Base-by-base conservation (phyloP, 2,113 vertebrate genomes). In the Condylura cristata region DNA sequence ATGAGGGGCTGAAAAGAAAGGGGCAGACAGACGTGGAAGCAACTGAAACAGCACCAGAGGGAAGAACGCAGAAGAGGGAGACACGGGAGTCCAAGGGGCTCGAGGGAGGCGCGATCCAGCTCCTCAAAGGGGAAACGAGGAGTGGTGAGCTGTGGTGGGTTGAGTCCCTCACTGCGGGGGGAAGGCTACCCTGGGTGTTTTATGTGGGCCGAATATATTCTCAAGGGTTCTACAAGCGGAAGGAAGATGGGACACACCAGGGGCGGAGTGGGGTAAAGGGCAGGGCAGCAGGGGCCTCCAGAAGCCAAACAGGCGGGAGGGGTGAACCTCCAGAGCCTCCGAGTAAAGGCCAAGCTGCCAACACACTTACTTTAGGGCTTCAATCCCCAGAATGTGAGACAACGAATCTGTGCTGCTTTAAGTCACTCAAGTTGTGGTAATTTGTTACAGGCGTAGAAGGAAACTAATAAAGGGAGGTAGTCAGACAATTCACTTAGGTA, bases 121-220 rank as follows among this genome's bases (percentile, higher is more conserved):
- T 70, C 46, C 6, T 24, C 13, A 81, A 65, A 60, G 32, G 8
- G 32, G 8, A 26, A 39, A 26, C 51, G 3, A 37, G n/a, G 6
- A 26, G 24, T 1, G 1, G 39, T 8, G 9, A 17, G 58, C 28
- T 0, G 6, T n/a, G 17, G 7, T 18, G 14, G 22, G 20, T 53
- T 9, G 1, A 10, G 9, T 2, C 46, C 71, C 60, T 14, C 63
- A 30, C 13, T 20, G 20, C 58, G 46, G 58, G 26, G 39, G 58
- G n/a, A 65, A 79, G 70, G 71, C 22, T 53, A 37, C n/a, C 20
- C 22, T 44, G 34, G 65, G 32, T 61, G 63, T 74, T 41, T n/a
- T 9, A 37, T 51, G 53, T 37, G 13, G 5, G 16, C 16, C 20
- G 53, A 44, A 39, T 39, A 28, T 51, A 70, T 70, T 76, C 70